These are phyloP conservation scores for Drosophila watanabei DNA, from an alignment of 1,140 invertebrate genomes.

Conservation along the genomic window DNA sequence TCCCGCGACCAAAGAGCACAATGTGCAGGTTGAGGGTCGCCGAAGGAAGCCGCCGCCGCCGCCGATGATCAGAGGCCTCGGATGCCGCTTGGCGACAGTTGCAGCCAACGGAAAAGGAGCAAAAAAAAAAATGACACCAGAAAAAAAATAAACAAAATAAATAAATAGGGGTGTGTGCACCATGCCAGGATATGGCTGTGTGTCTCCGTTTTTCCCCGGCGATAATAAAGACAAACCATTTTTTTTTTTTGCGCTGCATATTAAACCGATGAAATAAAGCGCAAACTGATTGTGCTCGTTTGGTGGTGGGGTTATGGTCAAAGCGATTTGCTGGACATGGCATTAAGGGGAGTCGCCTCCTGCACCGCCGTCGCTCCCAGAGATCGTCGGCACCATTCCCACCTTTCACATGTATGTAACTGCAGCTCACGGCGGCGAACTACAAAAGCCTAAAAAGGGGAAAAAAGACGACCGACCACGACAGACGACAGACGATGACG, in stretches of 20 bases:
- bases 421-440: conserved; percentile 51
- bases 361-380: background rate
- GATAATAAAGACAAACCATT: conserved; percentile 77
- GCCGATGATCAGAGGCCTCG: conserved; percentile 40
- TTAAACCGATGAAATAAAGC: conserved; percentile 75
- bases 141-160: background rate
- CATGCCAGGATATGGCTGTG: conserved; percentile 25
- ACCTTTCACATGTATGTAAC: conserved; percentile 50
- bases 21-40: conserved; percentile 10
- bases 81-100: conserved; percentile 49
- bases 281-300: conserved; percentile 68
- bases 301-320: conserved; percentile 41
- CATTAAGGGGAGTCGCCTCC: conserved; percentile 40
- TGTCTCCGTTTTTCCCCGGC: conserved; percentile 16
- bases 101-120: conserved; percentile 11
- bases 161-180: conserved; percentile 33
- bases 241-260: conserved; percentile 38
- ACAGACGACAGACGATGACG: conserved; percentile 52
- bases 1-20: conserved; percentile 11
- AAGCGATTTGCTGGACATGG: conserved; percentile 72
- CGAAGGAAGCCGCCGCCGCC: conserved; percentile 11
- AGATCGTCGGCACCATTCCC: conserved; percentile 30
- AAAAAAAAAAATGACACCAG: background rate
- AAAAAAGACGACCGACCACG: conserved; percentile 5
- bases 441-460: conserved; percentile 27